These are phyloP conservation scores for Notothenia rossii DNA, from an alignment of 2,113 vertebrate genomes.

Conservation along the genomic window DNA sequence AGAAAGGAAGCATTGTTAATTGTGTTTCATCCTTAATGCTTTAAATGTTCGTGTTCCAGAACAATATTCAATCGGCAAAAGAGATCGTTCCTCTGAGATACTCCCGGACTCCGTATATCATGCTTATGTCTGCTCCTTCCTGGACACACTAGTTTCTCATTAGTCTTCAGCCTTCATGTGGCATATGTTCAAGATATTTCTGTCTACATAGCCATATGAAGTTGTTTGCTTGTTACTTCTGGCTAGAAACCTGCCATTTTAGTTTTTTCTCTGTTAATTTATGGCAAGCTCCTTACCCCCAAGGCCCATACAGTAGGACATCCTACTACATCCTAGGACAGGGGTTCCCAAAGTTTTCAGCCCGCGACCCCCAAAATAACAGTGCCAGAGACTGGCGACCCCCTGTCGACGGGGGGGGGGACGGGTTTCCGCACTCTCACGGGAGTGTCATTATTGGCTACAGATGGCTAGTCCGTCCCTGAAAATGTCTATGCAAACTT, in stretches of 20 bases:
- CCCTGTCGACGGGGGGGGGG: too few relatives aligned
- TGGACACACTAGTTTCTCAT: slow-evolving; percentile 80
- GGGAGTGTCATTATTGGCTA: too few relatives aligned
- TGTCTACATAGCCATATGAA: slow-evolving; percentile 61
- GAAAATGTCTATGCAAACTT: too few relatives aligned
- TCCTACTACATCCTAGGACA: too few relatives aligned
- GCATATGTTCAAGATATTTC: slow-evolving; percentile 74
- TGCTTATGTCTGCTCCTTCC: slow-evolving; percentile 74
- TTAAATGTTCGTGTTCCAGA: slow-evolving; percentile 1
- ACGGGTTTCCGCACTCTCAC: too few relatives aligned
- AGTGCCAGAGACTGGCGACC: too few relatives aligned
- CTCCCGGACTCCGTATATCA: slow-evolving; percentile 72
- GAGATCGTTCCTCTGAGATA: slow-evolving; percentile 52
- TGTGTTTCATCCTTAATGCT: background rate
- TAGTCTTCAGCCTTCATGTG: slow-evolving; percentile 63
- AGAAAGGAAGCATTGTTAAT: background rate
- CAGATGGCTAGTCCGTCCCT: too few relatives aligned
- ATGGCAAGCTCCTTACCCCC: slow-evolving; percentile 41
- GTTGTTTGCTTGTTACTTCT: slow-evolving; percentile 63
- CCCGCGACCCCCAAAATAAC: too few relatives aligned
- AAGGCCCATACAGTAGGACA: slow-evolving; percentile 21
- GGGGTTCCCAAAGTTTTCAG: too few relatives aligned
- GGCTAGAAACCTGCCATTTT: slow-evolving; percentile 55
- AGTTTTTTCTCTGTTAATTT: slow-evolving; percentile 68
- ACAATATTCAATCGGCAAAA: slow-evolving; percentile 62